A percentile compares a stretch with the other conserved stretches of the same genome.
These are phyloP conservation scores for Oplegnathus fasciatus DNA, from an alignment of 2,113 vertebrate species.

Conservation along the genomic window DNA sequence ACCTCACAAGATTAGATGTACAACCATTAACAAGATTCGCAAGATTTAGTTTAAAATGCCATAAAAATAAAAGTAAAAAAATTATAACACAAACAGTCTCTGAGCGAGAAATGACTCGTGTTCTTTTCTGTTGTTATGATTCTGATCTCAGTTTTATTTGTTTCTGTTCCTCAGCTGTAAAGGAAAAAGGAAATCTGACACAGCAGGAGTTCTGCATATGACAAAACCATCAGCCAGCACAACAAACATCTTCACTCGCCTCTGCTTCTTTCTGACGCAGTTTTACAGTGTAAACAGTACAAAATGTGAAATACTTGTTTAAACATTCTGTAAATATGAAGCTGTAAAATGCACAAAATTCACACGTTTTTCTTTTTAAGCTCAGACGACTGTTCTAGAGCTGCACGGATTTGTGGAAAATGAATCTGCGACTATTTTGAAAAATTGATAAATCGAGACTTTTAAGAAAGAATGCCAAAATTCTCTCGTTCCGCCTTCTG, in stretches of 20 bases:
- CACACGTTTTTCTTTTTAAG: no score
- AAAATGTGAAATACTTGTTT: background rate
- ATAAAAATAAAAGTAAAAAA: slow-evolving; percentile 10
- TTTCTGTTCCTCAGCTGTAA: background rate
- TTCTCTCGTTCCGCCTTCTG: no score
- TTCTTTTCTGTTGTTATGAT: background rate
- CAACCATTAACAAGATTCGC: slow-evolving; percentile 22
- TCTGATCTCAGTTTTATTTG: slow-evolving; percentile 3
- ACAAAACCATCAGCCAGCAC: slow-evolving; percentile 52
- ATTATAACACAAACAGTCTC: no score
- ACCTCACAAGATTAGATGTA: slow-evolving; percentile 21
- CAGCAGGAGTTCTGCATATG: slow-evolving; percentile 34
- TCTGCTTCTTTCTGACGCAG: background rate
- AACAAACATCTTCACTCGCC: background rate
- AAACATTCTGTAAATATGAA: no score
- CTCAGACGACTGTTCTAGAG: no score
- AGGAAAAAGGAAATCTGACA: slow-evolving; percentile 44
- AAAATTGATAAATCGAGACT: background rate
- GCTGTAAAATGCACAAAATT: no score
- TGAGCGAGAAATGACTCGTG: background rate
- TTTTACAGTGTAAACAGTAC: background rate
- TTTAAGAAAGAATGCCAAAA: no score
- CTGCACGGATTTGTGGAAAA: background rate
- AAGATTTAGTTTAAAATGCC: background rate
- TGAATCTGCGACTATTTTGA: background rate